Conservation (phyloP, 2,113 vertebrate genomes). For the Engraulis encrasicolus region DNA sequence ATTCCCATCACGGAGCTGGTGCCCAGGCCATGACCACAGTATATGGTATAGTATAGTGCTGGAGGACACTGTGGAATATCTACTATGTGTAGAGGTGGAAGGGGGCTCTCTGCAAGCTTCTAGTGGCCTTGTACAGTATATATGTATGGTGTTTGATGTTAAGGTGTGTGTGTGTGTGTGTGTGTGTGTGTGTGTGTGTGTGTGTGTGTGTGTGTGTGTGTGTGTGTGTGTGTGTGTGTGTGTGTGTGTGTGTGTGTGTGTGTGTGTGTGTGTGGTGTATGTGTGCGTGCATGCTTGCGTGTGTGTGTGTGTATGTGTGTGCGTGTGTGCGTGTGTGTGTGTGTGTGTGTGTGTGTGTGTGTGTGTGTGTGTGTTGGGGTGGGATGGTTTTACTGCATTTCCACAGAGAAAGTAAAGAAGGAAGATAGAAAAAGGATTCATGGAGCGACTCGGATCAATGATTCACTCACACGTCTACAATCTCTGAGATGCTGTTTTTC, state of each 20-base stretch:
- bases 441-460: constrained; percentile 32
- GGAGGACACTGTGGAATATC: too few species aligned
- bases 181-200: neutral
- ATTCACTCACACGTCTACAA: constrained; percentile 58
- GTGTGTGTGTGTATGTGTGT: neutral
- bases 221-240: neutral
- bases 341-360: neutral
- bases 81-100: too few species aligned
- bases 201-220: neutral
- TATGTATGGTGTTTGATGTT: too few species aligned
- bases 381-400: too few species aligned
- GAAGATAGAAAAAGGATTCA: neutral
- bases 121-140: too few species aligned
- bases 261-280: neutral
- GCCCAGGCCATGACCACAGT: too few species aligned
- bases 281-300: too few species aligned
- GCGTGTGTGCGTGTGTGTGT: neutral
- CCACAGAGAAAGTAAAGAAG: neutral
- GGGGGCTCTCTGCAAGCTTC: too few species aligned
- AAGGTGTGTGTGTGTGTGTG: too few species aligned
- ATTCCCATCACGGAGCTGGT: too few species aligned
- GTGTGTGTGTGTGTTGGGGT: too few species aligned
- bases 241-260: neutral
- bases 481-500: constrained; percentile 19
- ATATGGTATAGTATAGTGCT: too few species aligned